Conservation (phyloP, 1,140 invertebrate genomes). For the Pemphigus obesinymphae region DNA sequence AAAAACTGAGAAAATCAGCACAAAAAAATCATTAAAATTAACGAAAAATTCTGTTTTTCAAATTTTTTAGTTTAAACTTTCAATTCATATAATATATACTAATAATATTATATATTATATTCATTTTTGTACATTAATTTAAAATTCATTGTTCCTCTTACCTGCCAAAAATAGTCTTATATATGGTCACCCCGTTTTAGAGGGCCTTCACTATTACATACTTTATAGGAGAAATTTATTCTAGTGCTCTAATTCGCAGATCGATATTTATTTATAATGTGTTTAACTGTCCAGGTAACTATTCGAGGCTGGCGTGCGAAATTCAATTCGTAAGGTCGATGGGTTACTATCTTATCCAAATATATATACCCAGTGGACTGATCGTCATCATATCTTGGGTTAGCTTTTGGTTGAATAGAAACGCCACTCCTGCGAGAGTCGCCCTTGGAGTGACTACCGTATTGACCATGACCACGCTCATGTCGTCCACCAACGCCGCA, state of each 20-base stretch:
- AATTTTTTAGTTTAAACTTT: too few relatives aligned
- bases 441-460: constrained; percentile 93
- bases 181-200: too few relatives aligned
- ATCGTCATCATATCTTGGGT: constrained; percentile 99
- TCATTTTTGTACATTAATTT: too few relatives aligned
- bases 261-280: neutral
- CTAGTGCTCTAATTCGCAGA: neutral
- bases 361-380: constrained; percentile 95
- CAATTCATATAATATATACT: too few relatives aligned
- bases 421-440: constrained; percentile 92
- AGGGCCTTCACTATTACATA: too few relatives aligned
- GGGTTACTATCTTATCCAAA: constrained; percentile 98
- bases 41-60: too few relatives aligned
- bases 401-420: constrained; percentile 88
- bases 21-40: too few relatives aligned
- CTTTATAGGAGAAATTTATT: neutral
- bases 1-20: too few relatives aligned
- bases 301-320: constrained; percentile 92
- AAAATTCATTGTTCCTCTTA: too few relatives aligned
- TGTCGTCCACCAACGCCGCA: constrained; percentile 95
- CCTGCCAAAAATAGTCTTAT: too few relatives aligned
- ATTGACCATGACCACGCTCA: constrained; percentile 96
- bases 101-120: too few relatives aligned
- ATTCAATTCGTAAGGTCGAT: constrained; percentile 95
- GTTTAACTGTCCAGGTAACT: constrained; percentile 80